Conservation (phyloP, 2,113 vertebrate genomes). For the Fukomys damarensis region DNA sequence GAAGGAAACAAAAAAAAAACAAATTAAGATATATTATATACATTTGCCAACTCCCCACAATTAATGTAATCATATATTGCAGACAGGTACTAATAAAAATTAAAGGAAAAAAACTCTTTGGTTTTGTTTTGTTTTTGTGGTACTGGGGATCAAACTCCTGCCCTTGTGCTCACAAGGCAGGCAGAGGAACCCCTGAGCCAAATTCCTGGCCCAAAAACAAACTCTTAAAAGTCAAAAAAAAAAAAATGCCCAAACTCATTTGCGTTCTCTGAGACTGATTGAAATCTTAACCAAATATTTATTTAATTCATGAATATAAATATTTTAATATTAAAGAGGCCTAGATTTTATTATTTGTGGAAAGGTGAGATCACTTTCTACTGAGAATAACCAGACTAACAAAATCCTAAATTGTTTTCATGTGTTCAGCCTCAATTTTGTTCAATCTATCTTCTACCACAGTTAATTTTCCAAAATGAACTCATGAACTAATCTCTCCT, state of each 20-base stretch:
- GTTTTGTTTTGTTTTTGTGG: too few species aligned
- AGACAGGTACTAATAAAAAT: not conserved
- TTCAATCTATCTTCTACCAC: not conserved
- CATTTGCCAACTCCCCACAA: not conserved
- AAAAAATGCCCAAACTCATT: not conserved
- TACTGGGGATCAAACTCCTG: too few species aligned
- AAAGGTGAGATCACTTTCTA: not conserved
- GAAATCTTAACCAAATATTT: constrained; percentile 26
- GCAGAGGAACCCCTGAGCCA: too few species aligned
- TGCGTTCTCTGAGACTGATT: constrained; percentile 3
- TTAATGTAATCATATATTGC: not conserved
- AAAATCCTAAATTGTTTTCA: not conserved
- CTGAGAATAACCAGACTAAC: not conserved
- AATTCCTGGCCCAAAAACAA: too few species aligned
- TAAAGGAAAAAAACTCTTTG: too few species aligned
- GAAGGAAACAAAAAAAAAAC: not conserved
- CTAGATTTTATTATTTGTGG: not conserved
- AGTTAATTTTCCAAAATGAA: constrained; percentile 50
- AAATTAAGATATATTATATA: not conserved
- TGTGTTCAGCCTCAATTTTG: not conserved
- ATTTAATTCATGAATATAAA: not conserved
- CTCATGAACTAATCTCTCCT: not conserved
- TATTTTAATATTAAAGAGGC: not conserved
- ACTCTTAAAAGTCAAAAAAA: not conserved
- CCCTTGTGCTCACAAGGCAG: too few species aligned